These are phyloP conservation scores for Drosophila ambigua DNA, from an alignment of 1,140 invertebrate genomes.

Conservation along the genomic window DNA sequence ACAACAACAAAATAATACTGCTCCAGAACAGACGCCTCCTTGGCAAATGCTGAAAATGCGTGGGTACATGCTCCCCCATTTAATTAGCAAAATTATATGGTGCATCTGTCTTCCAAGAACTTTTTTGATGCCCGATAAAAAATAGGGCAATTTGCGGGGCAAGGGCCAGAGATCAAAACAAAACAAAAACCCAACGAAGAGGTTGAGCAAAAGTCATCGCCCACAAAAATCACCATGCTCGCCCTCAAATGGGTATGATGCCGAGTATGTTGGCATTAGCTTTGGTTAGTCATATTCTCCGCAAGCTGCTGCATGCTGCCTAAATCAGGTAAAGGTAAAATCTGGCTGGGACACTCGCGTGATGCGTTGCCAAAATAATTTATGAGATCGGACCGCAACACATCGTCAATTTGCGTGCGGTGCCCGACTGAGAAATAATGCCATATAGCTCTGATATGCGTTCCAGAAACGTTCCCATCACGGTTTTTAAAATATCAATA, in stretches of 20 bases:
- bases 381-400: constrained; percentile 77
- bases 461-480: constrained; percentile 51
- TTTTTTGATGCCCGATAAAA: constrained; percentile 64
- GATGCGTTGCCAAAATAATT: constrained; percentile 83
- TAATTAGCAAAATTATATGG: constrained; percentile 83
- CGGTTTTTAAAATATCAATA: constrained; percentile 39
- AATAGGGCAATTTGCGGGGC: constrained; percentile 73
- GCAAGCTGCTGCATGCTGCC: constrained; percentile 32
- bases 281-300: constrained; percentile 48
- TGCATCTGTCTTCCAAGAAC: constrained; percentile 72
- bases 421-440: constrained; percentile 46
- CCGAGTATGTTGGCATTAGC: constrained; percentile 70
- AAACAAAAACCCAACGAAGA: constrained; percentile 68
- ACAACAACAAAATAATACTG: constrained; percentile 26
- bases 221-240: constrained; percentile 74
- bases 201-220: constrained; percentile 77
- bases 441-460: constrained; percentile 23
- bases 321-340: constrained; percentile 65
- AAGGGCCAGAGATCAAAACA: constrained; percentile 71
- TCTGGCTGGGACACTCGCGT: constrained; percentile 70
- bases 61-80: constrained; percentile 77
- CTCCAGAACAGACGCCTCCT: constrained; percentile 19
- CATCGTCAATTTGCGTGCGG: constrained; percentile 80
- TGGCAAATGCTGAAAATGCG: constrained; percentile 38
- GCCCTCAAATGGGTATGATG: constrained; percentile 55